Evolutionary conservation across 2,113 vertebrate species (phyloP).

Genomic region (Astatoreochromis straeleni): DNA sequence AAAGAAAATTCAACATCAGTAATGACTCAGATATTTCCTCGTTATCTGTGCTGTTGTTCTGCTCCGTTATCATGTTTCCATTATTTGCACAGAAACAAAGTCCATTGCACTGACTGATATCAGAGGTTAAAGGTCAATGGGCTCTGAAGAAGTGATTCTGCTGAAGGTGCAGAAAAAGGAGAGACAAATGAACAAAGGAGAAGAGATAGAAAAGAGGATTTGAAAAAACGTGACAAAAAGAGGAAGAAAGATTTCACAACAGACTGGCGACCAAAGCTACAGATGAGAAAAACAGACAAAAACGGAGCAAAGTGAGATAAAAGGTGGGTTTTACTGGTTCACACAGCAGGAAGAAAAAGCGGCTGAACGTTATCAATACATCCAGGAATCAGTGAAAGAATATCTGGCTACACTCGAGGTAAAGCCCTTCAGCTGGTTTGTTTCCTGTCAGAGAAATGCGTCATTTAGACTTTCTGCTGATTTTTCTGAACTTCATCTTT

Average conservation of each 20-base stretch:
- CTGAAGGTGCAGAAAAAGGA: background rate
- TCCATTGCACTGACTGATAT: conserved; percentile 21
- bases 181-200: background rate
- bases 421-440: background rate
- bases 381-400: background rate
- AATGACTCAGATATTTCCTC: background rate
- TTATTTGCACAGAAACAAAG: conserved; percentile 32
- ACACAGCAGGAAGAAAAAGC: background rate
- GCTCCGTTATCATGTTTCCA: background rate
- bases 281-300: background rate
- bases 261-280: background rate
- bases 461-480: background rate
- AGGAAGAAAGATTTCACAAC: conserved; percentile 1
- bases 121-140: background rate
- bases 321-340: background rate
- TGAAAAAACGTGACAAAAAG: background rate
- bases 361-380: background rate
- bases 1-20: background rate
- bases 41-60: background rate
- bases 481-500: background rate
- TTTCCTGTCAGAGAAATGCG: background rate
- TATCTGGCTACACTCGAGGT: background rate
- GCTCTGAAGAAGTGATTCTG: conserved; percentile 14
- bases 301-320: background rate
- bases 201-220: background rate